Evolutionary conservation across 2,888 invertebrate genomes (phyloP).

Genomic region (Cantharis lateralis): DNA sequence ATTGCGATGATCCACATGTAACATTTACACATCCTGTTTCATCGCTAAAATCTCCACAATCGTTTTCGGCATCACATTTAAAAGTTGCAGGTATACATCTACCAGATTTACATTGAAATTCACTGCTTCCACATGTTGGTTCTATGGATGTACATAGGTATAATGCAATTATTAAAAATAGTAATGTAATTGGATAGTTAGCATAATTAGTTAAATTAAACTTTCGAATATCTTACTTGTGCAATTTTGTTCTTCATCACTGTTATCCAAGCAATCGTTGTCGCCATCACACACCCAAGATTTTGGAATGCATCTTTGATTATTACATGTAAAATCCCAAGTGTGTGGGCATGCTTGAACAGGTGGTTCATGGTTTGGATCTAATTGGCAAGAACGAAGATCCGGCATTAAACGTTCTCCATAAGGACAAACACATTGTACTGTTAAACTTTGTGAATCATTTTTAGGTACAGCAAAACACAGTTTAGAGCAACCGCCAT

Average conservation of each 20-base stretch:
- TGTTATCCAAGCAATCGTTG: conserved; percentile 93
- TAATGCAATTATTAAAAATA: neutral
- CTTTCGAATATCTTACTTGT: conserved; percentile 70
- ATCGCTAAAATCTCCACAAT: conserved; percentile 94
- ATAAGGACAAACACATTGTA: conserved; percentile 89
- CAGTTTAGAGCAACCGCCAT: conserved; percentile 92
- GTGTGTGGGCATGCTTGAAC: conserved; percentile 87
- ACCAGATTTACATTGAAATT: conserved; percentile 93
- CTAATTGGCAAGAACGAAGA: conserved; percentile 72
- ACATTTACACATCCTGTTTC: conserved; percentile 91
- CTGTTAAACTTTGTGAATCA: conserved; percentile 61
- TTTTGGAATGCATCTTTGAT: conserved; percentile 89
- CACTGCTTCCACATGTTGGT: conserved; percentile 86
- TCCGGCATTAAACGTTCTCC: conserved; percentile 81
- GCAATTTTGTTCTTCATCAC: conserved; percentile 94
- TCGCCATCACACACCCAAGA: conserved; percentile 97
- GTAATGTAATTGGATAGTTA: neutral
- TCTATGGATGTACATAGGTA: conserved; percentile 57
- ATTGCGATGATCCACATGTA: conserved; percentile 89
- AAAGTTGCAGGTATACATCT: conserved; percentile 92
- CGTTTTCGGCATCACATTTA: conserved; percentile 93
- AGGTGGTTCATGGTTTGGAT: conserved; percentile 86
- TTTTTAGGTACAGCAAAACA: conserved; percentile 88
- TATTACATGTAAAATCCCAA: conserved; percentile 93
- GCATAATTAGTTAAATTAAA: neutral